Conservation (phyloP, 2,888 invertebrate species). For the Oscheius myriophilus region DNA sequence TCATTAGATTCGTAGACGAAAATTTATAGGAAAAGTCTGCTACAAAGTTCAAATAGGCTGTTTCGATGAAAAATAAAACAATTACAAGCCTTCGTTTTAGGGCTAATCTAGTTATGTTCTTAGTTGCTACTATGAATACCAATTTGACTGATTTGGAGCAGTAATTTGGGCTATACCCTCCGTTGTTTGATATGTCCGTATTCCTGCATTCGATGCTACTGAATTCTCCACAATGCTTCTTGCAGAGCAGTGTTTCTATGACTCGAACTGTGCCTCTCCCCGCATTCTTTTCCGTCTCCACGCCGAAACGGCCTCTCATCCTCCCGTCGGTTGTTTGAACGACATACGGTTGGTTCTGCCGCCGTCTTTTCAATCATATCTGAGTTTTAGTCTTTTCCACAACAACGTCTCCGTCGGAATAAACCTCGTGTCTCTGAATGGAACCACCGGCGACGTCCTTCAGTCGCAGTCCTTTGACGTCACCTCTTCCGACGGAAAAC, state of each 20-base stretch:
- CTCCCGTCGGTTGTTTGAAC: constrained; percentile 56
- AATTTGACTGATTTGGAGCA: too few species aligned
- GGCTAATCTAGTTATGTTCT: too few species aligned
- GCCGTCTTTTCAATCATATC: not conserved
- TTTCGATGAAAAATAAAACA: too few species aligned
- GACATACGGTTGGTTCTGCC: constrained; percentile 46
- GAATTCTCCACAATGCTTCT: too few species aligned
- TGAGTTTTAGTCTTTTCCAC: constrained; percentile 36
- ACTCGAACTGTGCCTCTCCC: constrained; percentile 40
- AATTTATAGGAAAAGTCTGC: too few species aligned
- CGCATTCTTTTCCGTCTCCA: constrained; percentile 50
- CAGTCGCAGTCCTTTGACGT: constrained; percentile 47
- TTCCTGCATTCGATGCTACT: too few species aligned
- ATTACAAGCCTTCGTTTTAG: too few species aligned
- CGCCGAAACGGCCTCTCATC: constrained; percentile 45
- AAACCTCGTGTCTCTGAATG: constrained; percentile 74
- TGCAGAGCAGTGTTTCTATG: constrained; percentile 43
- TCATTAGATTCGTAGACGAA: too few species aligned
- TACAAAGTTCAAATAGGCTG: too few species aligned
- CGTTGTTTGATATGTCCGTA: too few species aligned
- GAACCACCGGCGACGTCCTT: constrained; percentile 71
- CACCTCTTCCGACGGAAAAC: constrained; percentile 49
- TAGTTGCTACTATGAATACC: too few species aligned
- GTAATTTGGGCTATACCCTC: too few species aligned
- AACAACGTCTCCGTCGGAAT: constrained; percentile 70